phyloP scores from a whole-genome alignment of 2,888 invertebrate genomes.

The Oxytorus armatus region DNA sequence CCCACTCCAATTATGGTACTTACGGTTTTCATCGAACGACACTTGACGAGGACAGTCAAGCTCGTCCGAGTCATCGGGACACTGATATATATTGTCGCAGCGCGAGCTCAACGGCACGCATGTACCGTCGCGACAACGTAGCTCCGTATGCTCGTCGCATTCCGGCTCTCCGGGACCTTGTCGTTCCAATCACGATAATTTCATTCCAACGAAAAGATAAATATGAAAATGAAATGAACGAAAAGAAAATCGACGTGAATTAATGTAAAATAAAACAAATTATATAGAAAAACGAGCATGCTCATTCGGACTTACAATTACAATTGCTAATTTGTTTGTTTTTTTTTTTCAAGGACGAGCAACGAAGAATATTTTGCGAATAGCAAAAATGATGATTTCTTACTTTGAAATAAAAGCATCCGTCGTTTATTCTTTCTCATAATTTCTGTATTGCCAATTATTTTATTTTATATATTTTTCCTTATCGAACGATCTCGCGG shows the following conservation, averaged over 20 bases:
- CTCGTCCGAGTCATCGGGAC: constrained; percentile 86
- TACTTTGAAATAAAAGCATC: too few species aligned
- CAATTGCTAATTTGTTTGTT: constrained; percentile 1
- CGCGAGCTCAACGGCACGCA: constrained; percentile 86
- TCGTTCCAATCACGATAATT: constrained; percentile 42
- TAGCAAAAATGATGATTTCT: too few species aligned
- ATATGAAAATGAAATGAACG: constrained; percentile 56
- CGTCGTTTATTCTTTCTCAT: too few species aligned
- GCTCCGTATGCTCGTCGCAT: constrained; percentile 78
- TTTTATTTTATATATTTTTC: too few species aligned
- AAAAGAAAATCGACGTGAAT: constrained; percentile 52
- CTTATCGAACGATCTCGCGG: too few species aligned
- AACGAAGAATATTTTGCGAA: too few species aligned
- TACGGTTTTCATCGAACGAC: constrained; percentile 42
- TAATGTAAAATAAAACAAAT: constrained; percentile 57
- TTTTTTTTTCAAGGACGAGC: too few species aligned
- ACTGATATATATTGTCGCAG: constrained; percentile 87
- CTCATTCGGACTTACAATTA: not conserved
- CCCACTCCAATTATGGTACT: too few species aligned
- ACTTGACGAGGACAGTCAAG: constrained; percentile 82
- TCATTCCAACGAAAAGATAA: constrained; percentile 65
- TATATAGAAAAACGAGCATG: constrained; percentile 41
- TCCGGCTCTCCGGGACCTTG: constrained; percentile 60
- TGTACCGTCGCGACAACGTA: constrained; percentile 85
- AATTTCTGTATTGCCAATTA: too few species aligned